Conservation (phyloP, 2,888 invertebrate genomes). For the Nomada goodeniana region DNA sequence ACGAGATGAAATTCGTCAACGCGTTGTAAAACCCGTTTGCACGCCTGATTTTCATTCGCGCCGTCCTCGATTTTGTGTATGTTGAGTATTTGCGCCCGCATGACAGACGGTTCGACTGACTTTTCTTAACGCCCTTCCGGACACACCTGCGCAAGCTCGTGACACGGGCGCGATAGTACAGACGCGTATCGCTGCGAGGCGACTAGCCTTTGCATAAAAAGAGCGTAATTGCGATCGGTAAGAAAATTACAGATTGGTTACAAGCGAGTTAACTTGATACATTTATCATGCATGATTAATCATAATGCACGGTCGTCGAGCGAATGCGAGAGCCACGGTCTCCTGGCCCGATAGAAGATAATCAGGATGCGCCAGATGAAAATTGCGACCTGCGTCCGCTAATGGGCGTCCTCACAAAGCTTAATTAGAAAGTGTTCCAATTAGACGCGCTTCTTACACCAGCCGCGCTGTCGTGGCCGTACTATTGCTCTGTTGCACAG, state of each 20-base stretch:
- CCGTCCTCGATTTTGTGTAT: background rate
- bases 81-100: background rate
- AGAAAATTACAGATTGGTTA: slow-evolving; percentile 47
- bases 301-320: slow-evolving; percentile 17
- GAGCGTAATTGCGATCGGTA: slow-evolving; percentile 28
- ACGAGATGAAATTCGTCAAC: slow-evolving; percentile 26
- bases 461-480: background rate
- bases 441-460: background rate
- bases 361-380: slow-evolving; percentile 23
- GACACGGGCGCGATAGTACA: slow-evolving; percentile 26
- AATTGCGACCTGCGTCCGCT: background rate
- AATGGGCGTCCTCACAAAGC: background rate
- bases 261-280: slow-evolving; percentile 40
- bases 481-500: background rate
- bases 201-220: slow-evolving; percentile 10
- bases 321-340: background rate
- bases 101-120: background rate
- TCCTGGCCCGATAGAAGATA: background rate
- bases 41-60: background rate
- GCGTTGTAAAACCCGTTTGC: background rate
- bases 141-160: slow-evolving; percentile 13
- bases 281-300: slow-evolving; percentile 36
- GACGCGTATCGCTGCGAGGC: background rate
- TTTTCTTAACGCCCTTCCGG: slow-evolving; percentile 21
- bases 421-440: slow-evolving; percentile 6